These are phyloP conservation scores for Venusia cambrica DNA, from an alignment of 2,888 invertebrate genomes.

Conservation along the genomic window DNA sequence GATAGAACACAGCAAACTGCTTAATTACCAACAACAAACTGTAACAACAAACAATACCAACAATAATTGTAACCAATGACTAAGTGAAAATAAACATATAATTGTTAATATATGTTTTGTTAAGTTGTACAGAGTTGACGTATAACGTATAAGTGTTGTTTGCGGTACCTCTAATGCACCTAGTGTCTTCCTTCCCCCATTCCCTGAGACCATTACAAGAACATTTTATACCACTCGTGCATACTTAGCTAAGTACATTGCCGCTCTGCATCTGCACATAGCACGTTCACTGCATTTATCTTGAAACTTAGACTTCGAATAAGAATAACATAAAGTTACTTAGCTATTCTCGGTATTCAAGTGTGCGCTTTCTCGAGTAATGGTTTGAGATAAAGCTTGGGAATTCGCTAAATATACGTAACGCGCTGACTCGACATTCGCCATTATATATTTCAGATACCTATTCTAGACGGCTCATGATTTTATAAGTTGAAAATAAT, in stretches of 20 bases:
- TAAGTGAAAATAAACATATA: neutral
- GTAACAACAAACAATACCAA: too few species aligned
- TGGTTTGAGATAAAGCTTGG: constrained; percentile 11
- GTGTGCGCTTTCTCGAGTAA: constrained; percentile 14
- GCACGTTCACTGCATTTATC: constrained; percentile 23
- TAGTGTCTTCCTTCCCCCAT: too few species aligned
- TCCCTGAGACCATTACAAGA: constrained; percentile 6
- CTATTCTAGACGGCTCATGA: too few species aligned
- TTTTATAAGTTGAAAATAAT: too few species aligned
- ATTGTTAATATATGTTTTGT: too few species aligned
- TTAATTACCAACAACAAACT: too few species aligned
- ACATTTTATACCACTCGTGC: constrained; percentile 6
- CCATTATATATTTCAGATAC: constrained; percentile 13
- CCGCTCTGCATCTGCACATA: neutral
- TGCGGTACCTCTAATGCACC: too few species aligned
- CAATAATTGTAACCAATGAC: too few species aligned
- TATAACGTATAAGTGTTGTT: too few species aligned
- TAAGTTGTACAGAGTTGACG: too few species aligned
- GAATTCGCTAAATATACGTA: constrained; percentile 11
- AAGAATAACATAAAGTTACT: constrained; percentile 22
- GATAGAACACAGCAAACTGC: too few species aligned
- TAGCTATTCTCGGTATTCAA: constrained; percentile 19
- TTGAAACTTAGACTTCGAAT: constrained; percentile 17
- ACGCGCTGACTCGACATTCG: constrained; percentile 6
- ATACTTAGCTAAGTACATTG: too few species aligned